Percentiles rank a stretch among this genome's conserved stretches.
Evolutionary conservation across 1,140 invertebrate species (phyloP).

Genomic region (Lycorma delicatula): DNA sequence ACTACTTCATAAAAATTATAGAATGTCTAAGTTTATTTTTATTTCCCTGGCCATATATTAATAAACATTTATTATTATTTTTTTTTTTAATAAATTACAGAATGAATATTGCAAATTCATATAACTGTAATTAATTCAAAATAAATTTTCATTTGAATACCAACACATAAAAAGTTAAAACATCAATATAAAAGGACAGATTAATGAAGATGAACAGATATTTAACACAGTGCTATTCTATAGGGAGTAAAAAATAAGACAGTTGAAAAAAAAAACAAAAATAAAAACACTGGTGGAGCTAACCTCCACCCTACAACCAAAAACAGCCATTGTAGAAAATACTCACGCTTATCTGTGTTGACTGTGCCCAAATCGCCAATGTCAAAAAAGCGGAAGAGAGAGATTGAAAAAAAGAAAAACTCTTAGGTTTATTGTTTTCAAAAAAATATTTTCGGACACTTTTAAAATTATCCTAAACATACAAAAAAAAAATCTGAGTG

Average conservation of each 20-base stretch:
- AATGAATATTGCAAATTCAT: too few species aligned
- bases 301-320: slow-evolving; percentile 5
- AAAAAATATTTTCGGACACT: too few species aligned
- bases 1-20: too few species aligned
- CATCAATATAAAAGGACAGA: slow-evolving; percentile 1
- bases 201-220: not conserved
- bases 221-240: too few species aligned
- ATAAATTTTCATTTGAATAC: slow-evolving; percentile 36
- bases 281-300: not conserved
- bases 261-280: too few species aligned
- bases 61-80: too few species aligned
- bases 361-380: slow-evolving; percentile 14
- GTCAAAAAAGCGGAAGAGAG: slow-evolving; percentile 15
- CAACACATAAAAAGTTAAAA: slow-evolving; percentile 25
- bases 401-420: not conserved
- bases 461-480: too few species aligned
- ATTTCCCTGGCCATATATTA: too few species aligned
- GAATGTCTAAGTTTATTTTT: too few species aligned
- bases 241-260: not conserved
- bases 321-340: slow-evolving; percentile 12
- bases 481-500: not conserved
- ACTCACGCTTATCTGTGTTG: slow-evolving; percentile 15
- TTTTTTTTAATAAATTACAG: too few species aligned
- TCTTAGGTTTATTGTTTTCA: too few species aligned
- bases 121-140: too few species aligned